Conservation (phyloP, 1,140 invertebrate species). For the Diachasmimorpha longicaudata region DNA sequence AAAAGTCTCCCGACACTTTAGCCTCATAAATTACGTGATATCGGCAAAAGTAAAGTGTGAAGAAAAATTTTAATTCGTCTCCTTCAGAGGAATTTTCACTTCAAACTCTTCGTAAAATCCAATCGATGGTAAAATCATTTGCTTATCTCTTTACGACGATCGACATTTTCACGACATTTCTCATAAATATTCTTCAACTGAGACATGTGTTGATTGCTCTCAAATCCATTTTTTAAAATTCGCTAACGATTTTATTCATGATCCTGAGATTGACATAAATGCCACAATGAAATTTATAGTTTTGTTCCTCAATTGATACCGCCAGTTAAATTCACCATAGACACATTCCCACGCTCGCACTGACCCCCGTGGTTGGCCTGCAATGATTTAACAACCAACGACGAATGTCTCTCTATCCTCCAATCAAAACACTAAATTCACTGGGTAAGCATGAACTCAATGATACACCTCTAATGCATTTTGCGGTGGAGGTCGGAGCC, state of each 20-base stretch:
- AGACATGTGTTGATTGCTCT: not conserved
- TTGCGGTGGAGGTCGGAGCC: constrained; percentile 1
- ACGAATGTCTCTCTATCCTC: not conserved
- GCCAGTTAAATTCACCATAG: not conserved
- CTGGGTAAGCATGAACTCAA: not conserved
- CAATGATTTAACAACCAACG: constrained; percentile 15
- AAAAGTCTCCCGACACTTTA: not conserved
- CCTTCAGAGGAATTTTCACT: no score
- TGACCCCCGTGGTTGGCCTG: constrained; percentile 12
- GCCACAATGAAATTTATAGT: not conserved
- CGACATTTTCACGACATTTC: no score
- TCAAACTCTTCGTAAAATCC: no score
- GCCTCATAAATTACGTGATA: no score
- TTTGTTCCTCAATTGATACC: not conserved
- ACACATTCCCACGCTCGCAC: constrained; percentile 24
- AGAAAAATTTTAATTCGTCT: no score
- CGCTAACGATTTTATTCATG: not conserved
- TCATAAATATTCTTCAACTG: no score
- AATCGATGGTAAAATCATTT: no score
- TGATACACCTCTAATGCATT: not conserved
- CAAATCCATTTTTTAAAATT: not conserved
- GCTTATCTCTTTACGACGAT: no score
- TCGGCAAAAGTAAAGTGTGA: no score
- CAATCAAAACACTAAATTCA: not conserved
- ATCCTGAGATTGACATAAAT: not conserved